phyloP scores from a whole-genome alignment of 2,113 vertebrate genomes.

The Eulemur rufifrons region DNA sequence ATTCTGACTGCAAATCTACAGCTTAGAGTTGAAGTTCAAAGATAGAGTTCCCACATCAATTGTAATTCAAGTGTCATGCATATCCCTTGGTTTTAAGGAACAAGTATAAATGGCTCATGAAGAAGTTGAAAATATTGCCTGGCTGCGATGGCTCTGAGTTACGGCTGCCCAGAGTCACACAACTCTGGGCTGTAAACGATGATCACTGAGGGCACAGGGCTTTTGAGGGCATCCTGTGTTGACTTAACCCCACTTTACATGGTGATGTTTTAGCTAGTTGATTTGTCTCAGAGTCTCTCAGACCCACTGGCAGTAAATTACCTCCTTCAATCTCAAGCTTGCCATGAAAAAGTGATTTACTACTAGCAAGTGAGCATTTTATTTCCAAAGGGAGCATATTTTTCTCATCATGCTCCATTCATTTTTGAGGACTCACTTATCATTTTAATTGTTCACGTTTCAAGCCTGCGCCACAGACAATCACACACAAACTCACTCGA shows the following conservation, averaged over 20 bases:
- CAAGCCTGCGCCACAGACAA: background rate
- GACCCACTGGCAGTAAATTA: background rate
- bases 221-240: background rate
- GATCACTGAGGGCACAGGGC: background rate
- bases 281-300: constrained; percentile 21
- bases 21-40: constrained; percentile 46
- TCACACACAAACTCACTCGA: background rate
- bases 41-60: constrained; percentile 7
- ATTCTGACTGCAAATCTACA: constrained; percentile 31
- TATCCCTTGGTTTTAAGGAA: background rate
- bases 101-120: background rate
- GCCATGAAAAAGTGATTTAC: constrained; percentile 37
- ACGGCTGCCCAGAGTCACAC: background rate
- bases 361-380: constrained; percentile 25
- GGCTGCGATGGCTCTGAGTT: background rate
- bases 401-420: constrained; percentile 61
- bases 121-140: constrained; percentile 31
- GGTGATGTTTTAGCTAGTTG: background rate
- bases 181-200: constrained; percentile 5
- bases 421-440: constrained; percentile 46
- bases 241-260: background rate
- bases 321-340: constrained; percentile 35
- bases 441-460: constrained; percentile 58
- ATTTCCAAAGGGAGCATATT: constrained; percentile 44
- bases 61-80: constrained; percentile 9